phyloP scores from a whole-genome alignment of 2,113 vertebrate genomes.

The Hiodon tergisus region DNA sequence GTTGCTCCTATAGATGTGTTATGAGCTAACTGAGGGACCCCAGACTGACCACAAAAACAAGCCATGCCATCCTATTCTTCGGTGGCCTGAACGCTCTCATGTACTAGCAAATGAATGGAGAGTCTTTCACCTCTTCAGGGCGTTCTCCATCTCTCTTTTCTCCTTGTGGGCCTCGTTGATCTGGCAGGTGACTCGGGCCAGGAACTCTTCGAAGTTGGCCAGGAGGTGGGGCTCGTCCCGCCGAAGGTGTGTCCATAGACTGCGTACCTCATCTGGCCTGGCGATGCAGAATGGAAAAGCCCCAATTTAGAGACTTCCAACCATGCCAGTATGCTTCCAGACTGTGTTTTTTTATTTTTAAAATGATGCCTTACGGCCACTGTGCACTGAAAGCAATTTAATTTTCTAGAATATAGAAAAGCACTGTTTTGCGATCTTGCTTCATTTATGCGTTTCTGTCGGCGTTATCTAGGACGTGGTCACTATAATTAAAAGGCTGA shows the following conservation, averaged over 20 bases:
- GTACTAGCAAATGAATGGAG: no score
- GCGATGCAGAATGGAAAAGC: constrained; percentile 9
- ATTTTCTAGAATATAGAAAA: no score
- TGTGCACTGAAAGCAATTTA: not conserved
- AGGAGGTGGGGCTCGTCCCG: constrained; percentile 78
- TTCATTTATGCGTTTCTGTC: no score
- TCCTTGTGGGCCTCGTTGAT: constrained; percentile 83
- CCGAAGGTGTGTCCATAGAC: constrained; percentile 76
- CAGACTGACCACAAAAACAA: constrained; percentile 27
- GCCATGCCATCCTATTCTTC: not conserved
- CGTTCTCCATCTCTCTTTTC: constrained; percentile 75
- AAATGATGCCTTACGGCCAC: no score
- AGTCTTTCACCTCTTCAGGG: constrained; percentile 68
- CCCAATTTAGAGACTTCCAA: no score
- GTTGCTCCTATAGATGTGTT: no score
- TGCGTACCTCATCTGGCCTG: constrained; percentile 74
- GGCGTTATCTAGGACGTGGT: no score
- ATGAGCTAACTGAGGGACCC: no score
- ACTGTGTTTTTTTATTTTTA: no score
- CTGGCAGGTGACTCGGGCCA: constrained; percentile 74
- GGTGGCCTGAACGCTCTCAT: not conserved
- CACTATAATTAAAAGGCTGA: not conserved
- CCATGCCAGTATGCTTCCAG: no score
- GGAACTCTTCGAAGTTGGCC: constrained; percentile 81
- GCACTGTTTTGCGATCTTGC: no score